A percentile compares a stretch with the other conserved stretches of the same genome.
These are phyloP conservation scores for Sphyrna mokarran DNA, from an alignment of 2,113 vertebrate species.

Conservation along the genomic window DNA sequence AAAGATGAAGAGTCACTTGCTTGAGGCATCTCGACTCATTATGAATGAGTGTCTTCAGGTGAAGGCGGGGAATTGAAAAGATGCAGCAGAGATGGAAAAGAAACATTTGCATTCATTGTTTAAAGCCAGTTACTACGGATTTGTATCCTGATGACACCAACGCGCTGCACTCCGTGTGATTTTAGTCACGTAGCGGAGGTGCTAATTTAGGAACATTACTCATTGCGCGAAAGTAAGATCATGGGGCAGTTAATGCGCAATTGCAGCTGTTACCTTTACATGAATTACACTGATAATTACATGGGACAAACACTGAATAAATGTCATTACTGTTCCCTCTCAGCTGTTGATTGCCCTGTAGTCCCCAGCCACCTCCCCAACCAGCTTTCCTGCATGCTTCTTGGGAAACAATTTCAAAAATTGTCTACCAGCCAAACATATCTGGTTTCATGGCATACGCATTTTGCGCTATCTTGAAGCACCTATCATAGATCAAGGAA, in stretches of 20 bases:
- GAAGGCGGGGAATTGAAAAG: neutral
- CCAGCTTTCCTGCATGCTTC: constrained; percentile 1
- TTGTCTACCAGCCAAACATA: constrained; percentile 22
- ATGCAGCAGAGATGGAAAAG: neutral
- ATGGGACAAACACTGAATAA: constrained; percentile 18
- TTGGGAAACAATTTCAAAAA: constrained; percentile 23
- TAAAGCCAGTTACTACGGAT: neutral
- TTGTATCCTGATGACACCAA: neutral
- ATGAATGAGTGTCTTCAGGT: neutral
- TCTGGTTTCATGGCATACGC: constrained; percentile 12
- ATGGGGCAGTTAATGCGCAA: constrained; percentile 26
- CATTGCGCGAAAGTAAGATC: neutral
- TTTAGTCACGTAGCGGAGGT: constrained; percentile 10
- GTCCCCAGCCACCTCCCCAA: neutral
- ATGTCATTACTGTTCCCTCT: constrained; percentile 23
- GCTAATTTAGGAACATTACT: constrained; percentile 34
- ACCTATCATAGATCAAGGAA: constrained; percentile 22
- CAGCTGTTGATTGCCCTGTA: constrained; percentile 27
- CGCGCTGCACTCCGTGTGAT: neutral
- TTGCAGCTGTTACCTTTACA: constrained; percentile 33
- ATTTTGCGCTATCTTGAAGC: constrained; percentile 1
- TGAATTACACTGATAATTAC: constrained; percentile 29
- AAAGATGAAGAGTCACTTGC: neutral
- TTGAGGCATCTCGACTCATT: neutral
- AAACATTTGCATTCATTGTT: neutral